Evolutionary conservation across 2,113 vertebrate genomes (phyloP), one percentile per base, ranked within the genome.

Genomic region (Ictalurus furcatus): DNA sequence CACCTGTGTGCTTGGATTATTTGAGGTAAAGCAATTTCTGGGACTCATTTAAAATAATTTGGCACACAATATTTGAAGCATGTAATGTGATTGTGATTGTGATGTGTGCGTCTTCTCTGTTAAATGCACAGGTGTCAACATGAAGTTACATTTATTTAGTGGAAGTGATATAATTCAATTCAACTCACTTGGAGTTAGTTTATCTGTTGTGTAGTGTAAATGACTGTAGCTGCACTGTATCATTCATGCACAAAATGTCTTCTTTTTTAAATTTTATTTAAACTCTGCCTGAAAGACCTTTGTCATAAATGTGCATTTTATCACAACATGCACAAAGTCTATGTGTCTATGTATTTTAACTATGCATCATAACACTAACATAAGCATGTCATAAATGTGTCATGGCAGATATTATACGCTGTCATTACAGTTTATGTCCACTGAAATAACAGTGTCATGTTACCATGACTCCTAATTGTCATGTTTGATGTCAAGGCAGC

Each of bases 41-140:
- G 61, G 28, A 81, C 40, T 44, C 44, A 54, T 69, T 80, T 80
- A 80, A 87, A 87, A 63, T 87, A 4, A 69, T 67, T 81, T 87
- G 28, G 5, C 28, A 69, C 63, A 37, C 21, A 71, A 19, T 81
- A 67, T 81, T 67, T 52, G 54, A 86, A 40, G 69, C 54, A 86
- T 37, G 67, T 37, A 86, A 74, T 73, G 69, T n/a, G 48, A 59
- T 14, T 56, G n/a, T n/a, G n/a, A n/a, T n/a, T n/a, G n/a, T n/a
- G n/a, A n/a, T n/a, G n/a, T n/a, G n/a, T n/a, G 52, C 76, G 79
- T 61, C 79, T 81, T 25, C n/a, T 58, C 54, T 52, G 13, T 56
- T 17, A 81, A 81, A 81, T 73, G 30, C 69, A 37, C 67, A 54
- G 79, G 28, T n/a, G 14, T 30, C 48, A 56, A 82, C 79, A 19